Conservation (phyloP, 2,797 vertebrate species). For the Pteronotus mesoamericanus region DNA sequence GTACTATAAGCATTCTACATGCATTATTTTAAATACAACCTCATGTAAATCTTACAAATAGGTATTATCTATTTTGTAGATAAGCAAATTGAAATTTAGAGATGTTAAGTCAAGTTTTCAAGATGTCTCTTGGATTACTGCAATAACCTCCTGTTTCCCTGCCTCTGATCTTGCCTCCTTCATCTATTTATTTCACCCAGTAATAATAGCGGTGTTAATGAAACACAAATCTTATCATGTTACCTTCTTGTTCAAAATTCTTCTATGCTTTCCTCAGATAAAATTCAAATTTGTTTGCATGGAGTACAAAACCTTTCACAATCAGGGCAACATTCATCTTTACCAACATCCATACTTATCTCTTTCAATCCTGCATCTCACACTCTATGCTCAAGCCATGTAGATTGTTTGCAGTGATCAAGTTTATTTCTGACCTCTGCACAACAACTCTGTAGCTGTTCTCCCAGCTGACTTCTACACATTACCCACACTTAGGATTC, state of each 20-base stretch:
- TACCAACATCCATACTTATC: not conserved
- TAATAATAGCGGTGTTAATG: not conserved
- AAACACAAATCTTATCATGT: not conserved
- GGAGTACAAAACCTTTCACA: not conserved
- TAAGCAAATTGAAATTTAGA: constrained; percentile 2
- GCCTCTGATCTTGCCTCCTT: not conserved
- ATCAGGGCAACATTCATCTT: not conserved
- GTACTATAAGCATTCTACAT: not conserved
- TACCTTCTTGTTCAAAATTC: not conserved
- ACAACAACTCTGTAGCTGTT: not conserved
- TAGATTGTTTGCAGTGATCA: not conserved
- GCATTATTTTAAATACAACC: not conserved
- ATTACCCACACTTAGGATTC: not conserved
- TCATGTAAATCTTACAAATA: not conserved
- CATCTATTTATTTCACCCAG: not conserved
- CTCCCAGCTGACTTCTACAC: not conserved
- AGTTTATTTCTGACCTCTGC: not conserved
- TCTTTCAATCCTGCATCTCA: not conserved
- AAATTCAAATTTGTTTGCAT: not conserved
- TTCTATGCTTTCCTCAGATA: not conserved
- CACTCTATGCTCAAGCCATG: not conserved
- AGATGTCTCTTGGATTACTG: not conserved
- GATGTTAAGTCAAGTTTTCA: not conserved
- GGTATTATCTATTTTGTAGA: not conserved
- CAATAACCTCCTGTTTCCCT: not conserved